Percentiles rank a stretch among this genome's conserved stretches.
These are phyloP conservation scores for Seira musarum DNA, from an alignment of 2,888 invertebrate genomes.

Conservation along the genomic window DNA sequence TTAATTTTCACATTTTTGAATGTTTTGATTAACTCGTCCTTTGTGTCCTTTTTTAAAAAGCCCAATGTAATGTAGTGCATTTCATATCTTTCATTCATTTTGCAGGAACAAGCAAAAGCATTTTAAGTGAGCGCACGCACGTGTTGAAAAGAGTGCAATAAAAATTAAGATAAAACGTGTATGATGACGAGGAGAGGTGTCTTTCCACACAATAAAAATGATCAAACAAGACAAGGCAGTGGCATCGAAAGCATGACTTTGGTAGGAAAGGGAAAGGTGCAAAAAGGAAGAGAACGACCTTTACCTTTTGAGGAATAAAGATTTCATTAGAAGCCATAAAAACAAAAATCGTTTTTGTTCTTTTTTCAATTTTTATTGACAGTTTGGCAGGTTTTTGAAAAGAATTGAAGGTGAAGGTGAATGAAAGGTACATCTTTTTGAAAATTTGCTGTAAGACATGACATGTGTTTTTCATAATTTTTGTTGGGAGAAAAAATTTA, in stretches of 20 bases:
- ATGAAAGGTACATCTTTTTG: background rate
- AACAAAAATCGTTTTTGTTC: background rate
- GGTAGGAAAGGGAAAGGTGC: slow-evolving; percentile 32
- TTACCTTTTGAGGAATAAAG: slow-evolving; percentile 40
- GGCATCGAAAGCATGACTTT: too few relatives aligned
- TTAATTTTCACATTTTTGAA: background rate
- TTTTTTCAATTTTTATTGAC: slow-evolving; percentile 33
- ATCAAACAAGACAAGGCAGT: background rate
- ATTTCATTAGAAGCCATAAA: slow-evolving; percentile 33
- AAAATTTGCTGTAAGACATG: too few relatives aligned
- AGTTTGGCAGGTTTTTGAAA: slow-evolving; percentile 44
- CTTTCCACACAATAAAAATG: background rate
- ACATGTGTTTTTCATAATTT: slow-evolving; percentile 14
- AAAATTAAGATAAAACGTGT: slow-evolving; percentile 41
- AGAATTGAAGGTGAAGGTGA: slow-evolving; percentile 46
- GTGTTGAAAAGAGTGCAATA: slow-evolving; percentile 42
- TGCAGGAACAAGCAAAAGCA: background rate
- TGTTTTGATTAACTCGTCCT: background rate
- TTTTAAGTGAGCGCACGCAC: slow-evolving; percentile 22
- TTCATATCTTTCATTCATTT: background rate
- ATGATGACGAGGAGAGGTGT: background rate
- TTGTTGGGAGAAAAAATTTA: slow-evolving; percentile 13
- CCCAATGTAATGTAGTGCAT: background rate
- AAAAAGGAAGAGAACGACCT: slow-evolving; percentile 37
- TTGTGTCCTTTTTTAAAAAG: background rate